Evolutionary conservation across 2,797 vertebrate genomes (phyloP).

Genomic region (Megalops cyprinoides): DNA sequence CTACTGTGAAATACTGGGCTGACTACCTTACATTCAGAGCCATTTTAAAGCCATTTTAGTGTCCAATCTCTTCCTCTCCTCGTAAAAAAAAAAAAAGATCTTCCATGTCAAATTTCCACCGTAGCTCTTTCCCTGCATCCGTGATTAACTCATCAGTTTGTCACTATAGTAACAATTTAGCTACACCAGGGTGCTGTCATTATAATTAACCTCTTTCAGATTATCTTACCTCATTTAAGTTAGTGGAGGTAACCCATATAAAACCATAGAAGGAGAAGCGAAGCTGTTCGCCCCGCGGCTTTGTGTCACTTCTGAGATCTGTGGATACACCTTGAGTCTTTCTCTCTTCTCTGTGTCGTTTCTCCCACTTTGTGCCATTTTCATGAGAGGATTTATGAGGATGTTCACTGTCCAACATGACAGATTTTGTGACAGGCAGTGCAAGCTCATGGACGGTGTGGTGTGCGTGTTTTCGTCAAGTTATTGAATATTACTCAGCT

Average conservation of each 20-base stretch:
- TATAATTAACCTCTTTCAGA: slow-evolving; percentile 71
- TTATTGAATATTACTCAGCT: not conserved
- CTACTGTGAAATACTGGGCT: not conserved
- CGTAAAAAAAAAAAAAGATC: not conserved
- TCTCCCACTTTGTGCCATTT: slow-evolving; percentile 20
- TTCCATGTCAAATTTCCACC: slow-evolving; percentile 41
- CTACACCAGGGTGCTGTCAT: slow-evolving; percentile 61
- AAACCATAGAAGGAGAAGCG: slow-evolving; percentile 39
- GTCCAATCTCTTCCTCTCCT: not conserved
- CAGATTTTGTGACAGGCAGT: not conserved
- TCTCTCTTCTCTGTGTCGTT: slow-evolving; percentile 22
- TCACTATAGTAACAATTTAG: slow-evolving; percentile 69
- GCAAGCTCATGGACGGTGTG: not conserved
- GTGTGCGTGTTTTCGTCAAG: not conserved
- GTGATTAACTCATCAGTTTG: slow-evolving; percentile 58
- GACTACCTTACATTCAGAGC: too few species aligned
- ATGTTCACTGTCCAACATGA: slow-evolving; percentile 25
- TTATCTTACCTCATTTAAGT: slow-evolving; percentile 61
- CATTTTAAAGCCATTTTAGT: not conserved
- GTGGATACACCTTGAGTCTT: slow-evolving; percentile 38
- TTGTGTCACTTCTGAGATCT: slow-evolving; percentile 43
- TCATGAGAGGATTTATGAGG: slow-evolving; percentile 22
- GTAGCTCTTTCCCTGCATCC: slow-evolving; percentile 49
- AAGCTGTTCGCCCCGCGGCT: slow-evolving; percentile 43
- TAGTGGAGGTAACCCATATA: slow-evolving; percentile 56